A percentile compares a stretch with the other conserved stretches of the same genome.
Conservation (phyloP, 2,113 vertebrate genomes). For the Halichoeres trimaculatus region DNA sequence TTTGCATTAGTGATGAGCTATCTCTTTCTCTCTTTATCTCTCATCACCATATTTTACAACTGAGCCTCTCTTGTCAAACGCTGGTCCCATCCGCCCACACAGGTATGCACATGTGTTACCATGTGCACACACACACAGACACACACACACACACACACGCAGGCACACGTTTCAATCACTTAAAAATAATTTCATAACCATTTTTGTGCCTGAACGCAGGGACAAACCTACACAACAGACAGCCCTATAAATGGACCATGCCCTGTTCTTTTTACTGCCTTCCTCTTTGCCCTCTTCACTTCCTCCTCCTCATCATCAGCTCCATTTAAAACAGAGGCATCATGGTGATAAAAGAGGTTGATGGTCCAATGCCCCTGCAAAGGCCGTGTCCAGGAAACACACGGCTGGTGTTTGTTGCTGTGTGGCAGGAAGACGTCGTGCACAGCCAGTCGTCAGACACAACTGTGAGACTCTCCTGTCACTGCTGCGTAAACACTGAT, state of each 20-base stretch:
- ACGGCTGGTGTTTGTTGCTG: conserved; percentile 40
- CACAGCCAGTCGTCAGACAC: not conserved
- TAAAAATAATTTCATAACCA: not conserved
- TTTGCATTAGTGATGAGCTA: conserved; percentile 76
- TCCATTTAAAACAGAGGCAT: conserved; percentile 47
- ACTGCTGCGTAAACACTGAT: conserved; percentile 20
- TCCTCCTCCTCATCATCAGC: conserved; percentile 42
- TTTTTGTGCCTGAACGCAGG: conserved; percentile 4
- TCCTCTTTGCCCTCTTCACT: not conserved
- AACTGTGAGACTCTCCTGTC: conserved; percentile 13
- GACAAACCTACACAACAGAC: not conserved
- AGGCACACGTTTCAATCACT: not conserved
- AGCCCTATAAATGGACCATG: conserved; percentile 32
- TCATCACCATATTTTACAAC: conserved; percentile 75
- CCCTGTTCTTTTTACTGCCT: not conserved
- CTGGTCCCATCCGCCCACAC: conserved; percentile 60
- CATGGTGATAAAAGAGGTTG: conserved; percentile 41
- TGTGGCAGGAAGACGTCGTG: not conserved
- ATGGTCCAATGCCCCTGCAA: conserved; percentile 50
- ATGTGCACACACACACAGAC: conserved; percentile 35
- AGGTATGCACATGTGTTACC: conserved; percentile 42
- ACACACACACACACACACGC: conserved; percentile 3
- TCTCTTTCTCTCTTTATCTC: conserved; percentile 62
- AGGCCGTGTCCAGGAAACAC: conserved; percentile 11
- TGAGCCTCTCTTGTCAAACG: conserved; percentile 51